Percentiles rank a stretch among this genome's conserved stretches.
Conservation (phyloP, 2,797 vertebrate species). For the Manis javanica region DNA sequence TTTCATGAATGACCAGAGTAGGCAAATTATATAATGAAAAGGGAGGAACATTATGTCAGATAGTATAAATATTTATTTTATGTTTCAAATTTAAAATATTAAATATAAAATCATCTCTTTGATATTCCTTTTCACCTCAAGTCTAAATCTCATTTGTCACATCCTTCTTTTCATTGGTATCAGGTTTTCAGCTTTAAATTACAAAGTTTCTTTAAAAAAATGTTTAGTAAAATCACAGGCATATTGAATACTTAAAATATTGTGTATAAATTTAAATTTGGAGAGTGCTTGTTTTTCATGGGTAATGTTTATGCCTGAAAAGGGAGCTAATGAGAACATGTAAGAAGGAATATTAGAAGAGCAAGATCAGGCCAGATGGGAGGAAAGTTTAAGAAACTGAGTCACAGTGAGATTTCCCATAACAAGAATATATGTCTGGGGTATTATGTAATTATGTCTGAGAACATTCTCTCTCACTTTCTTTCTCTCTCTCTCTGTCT, state of each 20-base stretch:
- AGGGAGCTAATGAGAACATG: background rate
- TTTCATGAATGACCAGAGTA: background rate
- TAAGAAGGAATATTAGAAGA: background rate
- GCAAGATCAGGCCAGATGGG: no score
- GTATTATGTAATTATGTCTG: background rate
- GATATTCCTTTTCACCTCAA: background rate
- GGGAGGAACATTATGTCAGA: background rate
- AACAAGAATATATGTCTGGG: background rate
- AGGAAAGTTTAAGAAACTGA: background rate
- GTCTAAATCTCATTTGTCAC: background rate
- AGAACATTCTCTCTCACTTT: background rate
- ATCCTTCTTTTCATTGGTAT: background rate
- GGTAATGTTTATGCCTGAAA: background rate
- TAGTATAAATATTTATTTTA: background rate
- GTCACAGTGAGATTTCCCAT: background rate
- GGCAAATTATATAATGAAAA: background rate
- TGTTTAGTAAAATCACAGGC: background rate
- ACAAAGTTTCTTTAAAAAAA: background rate
- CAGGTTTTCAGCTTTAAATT: background rate
- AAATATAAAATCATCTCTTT: background rate
- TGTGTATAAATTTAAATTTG: background rate
- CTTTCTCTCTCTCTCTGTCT: no score
- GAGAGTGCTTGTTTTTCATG: background rate
- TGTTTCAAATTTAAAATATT: background rate
- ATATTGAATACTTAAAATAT: background rate